A percentile compares a stretch with the other conserved stretches of the same genome.
Evolutionary conservation across 2,113 vertebrate genomes (phyloP).

Genomic region (Oenanthe oenanthe): DNA sequence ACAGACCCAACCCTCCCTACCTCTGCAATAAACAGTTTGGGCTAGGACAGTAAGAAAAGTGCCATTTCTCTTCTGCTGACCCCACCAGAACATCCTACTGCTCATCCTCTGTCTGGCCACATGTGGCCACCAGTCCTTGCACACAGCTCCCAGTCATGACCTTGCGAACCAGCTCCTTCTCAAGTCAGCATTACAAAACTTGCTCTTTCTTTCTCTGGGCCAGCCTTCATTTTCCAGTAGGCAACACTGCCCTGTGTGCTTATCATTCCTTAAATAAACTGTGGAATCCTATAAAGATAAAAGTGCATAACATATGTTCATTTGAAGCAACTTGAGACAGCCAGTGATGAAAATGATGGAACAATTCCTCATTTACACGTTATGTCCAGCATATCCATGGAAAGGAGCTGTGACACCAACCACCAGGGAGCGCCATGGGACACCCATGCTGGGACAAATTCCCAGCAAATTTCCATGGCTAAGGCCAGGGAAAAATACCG

Average conservation of each 20-base stretch:
- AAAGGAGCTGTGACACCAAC: background rate
- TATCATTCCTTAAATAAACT: background rate
- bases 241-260: background rate
- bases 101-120: background rate
- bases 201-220: background rate
- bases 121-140: background rate
- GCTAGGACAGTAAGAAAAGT: background rate
- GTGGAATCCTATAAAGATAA: background rate
- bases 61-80: background rate
- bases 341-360: background rate
- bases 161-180: background rate
- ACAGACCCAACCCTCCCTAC: background rate
- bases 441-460: background rate
- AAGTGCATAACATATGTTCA: background rate
- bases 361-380: background rate
- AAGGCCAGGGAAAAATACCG: background rate
- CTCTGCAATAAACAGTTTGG: background rate
- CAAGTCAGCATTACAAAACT: background rate
- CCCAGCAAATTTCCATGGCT: background rate
- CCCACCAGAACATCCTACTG: background rate
- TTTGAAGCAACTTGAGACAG: background rate
- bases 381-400: background rate
- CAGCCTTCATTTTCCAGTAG: background rate
- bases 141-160: background rate
- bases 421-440: background rate